A percentile compares a stretch with the other conserved stretches of the same genome.
Evolutionary conservation across 1,140 invertebrate species (phyloP).

Genomic region (Aphelinus certus): DNA sequence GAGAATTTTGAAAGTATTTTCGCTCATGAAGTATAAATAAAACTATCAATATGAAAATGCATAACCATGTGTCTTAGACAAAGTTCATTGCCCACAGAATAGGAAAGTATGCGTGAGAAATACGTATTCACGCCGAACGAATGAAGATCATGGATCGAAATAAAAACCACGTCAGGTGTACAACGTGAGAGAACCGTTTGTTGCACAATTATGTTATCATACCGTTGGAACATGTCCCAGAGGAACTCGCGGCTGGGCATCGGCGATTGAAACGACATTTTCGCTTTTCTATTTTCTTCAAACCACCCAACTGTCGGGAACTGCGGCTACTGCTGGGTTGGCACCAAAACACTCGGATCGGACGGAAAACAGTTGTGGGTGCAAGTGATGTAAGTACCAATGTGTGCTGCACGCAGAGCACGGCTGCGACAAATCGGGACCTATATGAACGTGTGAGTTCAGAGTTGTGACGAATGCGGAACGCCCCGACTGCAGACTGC

Average conservation of each 20-base stretch:
- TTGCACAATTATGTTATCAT: conserved; percentile 42
- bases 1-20: conserved; percentile 7
- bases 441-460: too few relatives aligned
- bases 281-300: conserved; percentile 2
- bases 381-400: too few relatives aligned
- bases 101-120: not conserved
- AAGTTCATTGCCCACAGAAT: not conserved
- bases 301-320: too few relatives aligned
- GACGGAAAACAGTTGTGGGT: too few relatives aligned
- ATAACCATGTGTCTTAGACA: not conserved
- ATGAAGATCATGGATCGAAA: too few relatives aligned
- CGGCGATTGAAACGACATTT: conserved; percentile 68
- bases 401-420: too few relatives aligned
- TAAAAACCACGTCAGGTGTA: conserved; percentile 24
- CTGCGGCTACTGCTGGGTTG: too few relatives aligned
- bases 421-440: too few relatives aligned
- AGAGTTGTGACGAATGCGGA: too few relatives aligned
- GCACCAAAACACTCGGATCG: too few relatives aligned
- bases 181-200: conserved; percentile 17
- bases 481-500: too few relatives aligned
- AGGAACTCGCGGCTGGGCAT: conserved; percentile 81
- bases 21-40: not conserved
- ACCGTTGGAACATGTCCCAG: conserved; percentile 85
- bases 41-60: not conserved
- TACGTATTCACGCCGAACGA: too few relatives aligned